A percentile compares a stretch with the other conserved stretches of the same genome.
Evolutionary conservation across 2,797 vertebrate genomes (phyloP).

Genomic region (Gymnothorax javanicus): DNA sequence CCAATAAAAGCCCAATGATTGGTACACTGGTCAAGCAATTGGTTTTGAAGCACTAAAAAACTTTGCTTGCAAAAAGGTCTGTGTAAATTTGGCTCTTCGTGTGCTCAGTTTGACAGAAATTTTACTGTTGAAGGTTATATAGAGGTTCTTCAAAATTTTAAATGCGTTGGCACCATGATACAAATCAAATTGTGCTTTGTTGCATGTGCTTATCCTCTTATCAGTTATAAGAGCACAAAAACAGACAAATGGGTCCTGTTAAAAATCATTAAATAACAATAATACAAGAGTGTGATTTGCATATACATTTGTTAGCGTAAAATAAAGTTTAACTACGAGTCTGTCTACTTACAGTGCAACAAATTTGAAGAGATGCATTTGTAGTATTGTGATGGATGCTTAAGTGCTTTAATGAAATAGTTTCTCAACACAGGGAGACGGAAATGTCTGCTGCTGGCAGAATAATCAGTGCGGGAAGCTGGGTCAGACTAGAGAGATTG

Average conservation of each 20-base stretch:
- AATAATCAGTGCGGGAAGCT: background rate
- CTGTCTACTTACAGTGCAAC: background rate
- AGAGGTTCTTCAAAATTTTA: background rate
- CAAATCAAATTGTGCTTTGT: too few relatives aligned
- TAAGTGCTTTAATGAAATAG: background rate
- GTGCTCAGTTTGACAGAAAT: too few relatives aligned
- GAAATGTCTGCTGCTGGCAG: background rate
- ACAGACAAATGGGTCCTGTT: background rate
- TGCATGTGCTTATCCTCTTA: too few relatives aligned
- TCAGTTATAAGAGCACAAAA: too few relatives aligned
- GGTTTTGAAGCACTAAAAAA: too few relatives aligned
- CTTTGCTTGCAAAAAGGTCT: too few relatives aligned
- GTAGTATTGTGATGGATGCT: background rate
- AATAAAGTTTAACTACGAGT: background rate
- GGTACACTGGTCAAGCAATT: background rate
- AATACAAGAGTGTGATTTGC: background rate
- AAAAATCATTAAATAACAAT: background rate
- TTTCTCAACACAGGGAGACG: background rate
- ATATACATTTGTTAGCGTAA: background rate
- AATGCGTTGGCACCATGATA: too few relatives aligned
- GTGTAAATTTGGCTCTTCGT: too few relatives aligned
- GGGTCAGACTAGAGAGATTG: constrained; percentile 7
- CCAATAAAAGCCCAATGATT: background rate
- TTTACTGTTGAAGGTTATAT: background rate
- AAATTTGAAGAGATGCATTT: background rate